phyloP scores from a whole-genome alignment of 2,797 vertebrate genomes.

The Tenualosa ilisha region DNA sequence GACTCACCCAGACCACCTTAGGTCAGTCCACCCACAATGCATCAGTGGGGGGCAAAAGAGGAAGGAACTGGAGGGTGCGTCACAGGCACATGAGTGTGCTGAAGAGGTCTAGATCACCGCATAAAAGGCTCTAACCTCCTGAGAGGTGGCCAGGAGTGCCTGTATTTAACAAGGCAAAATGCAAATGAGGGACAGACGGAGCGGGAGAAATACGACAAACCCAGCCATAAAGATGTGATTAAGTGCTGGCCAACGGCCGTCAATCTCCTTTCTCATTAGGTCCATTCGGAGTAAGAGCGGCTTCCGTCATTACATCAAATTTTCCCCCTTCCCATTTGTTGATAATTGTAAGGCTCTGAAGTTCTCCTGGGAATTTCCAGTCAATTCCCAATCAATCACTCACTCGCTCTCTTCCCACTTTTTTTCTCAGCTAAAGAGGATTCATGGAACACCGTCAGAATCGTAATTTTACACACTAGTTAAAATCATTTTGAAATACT shows the following conservation, averaged over 20 bases:
- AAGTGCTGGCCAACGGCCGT: slow-evolving; percentile 71
- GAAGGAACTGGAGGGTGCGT: slow-evolving; percentile 1
- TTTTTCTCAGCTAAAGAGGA: slow-evolving; percentile 61
- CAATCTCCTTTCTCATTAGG: slow-evolving; percentile 79
- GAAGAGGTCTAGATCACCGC: slow-evolving; percentile 62
- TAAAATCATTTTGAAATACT: slow-evolving; percentile 61
- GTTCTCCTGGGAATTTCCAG: slow-evolving; percentile 66
- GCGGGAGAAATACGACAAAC: slow-evolving; percentile 72
- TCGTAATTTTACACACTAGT: slow-evolving; percentile 63
- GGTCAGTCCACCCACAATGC: slow-evolving; percentile 39
- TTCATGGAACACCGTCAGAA: slow-evolving; percentile 35
- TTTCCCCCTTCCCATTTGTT: slow-evolving; percentile 68
- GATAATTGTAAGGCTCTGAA: slow-evolving; percentile 69
- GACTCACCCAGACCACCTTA: not conserved
- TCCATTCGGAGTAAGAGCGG: slow-evolving; percentile 73
- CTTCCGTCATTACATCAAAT: slow-evolving; percentile 78
- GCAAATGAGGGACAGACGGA: slow-evolving; percentile 74
- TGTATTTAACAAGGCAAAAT: slow-evolving; percentile 75
- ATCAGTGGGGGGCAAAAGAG: not conserved
- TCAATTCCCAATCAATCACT: slow-evolving; percentile 37
- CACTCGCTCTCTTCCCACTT: slow-evolving; percentile 63
- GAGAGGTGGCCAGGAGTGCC: slow-evolving; percentile 70
- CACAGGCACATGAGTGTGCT: not conserved
- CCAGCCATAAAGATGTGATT: slow-evolving; percentile 77
- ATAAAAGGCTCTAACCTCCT: slow-evolving; percentile 74